Base-by-base conservation (phyloP, 2,113 vertebrate species). In the Petaurus breviceps region DNA sequence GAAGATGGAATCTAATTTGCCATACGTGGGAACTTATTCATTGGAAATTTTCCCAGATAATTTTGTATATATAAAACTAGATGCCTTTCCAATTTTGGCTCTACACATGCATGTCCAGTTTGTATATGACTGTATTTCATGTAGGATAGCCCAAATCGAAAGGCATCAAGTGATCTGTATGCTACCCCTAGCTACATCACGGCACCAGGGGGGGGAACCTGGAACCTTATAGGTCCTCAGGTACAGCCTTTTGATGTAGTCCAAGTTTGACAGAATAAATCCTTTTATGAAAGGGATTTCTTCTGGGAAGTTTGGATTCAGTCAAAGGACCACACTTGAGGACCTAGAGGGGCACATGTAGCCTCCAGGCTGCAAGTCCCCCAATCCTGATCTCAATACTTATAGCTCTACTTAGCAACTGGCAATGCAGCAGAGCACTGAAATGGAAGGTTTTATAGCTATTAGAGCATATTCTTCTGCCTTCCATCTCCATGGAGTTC, bases 11-110 rank as follows among this genome's bases (percentile, higher is more conserved):
- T 91, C 46, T 93, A 54, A 94, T 94, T 92, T 95, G 84, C 19
- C 50, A 4, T 90, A 52, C 91, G 92, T 94, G 51, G 47, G 14
- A 95, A 93, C n/a, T 91, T 61, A 91, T 92, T 97, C 51, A 95
- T 94, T 31, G 61, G 92, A 55, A 51, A 89, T 94, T 96, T 95
- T 96, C 94, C 49, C 94, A 54, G 37, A 96, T 95, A 91, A 94
- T 46, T 95, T 90, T 77, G 43, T 26, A 90, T 92, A n/a, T 94
- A 90, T 31, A n/a, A 92, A 68, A 94, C 31, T 92, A 91, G 68
- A 77, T 94, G 53, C 93, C 37, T 95, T 12, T 90, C 47, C 8
- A 57, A 92, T 93, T 95, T n/a, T 68, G 43, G 0, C 19, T 51
- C 1, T 57, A 37, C 91, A 7, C 68, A 2, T 77, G 19, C 16